phyloP scores from a whole-genome alignment of 1,140 invertebrate genomes.

The Panagrolaimus sp. region DNA sequence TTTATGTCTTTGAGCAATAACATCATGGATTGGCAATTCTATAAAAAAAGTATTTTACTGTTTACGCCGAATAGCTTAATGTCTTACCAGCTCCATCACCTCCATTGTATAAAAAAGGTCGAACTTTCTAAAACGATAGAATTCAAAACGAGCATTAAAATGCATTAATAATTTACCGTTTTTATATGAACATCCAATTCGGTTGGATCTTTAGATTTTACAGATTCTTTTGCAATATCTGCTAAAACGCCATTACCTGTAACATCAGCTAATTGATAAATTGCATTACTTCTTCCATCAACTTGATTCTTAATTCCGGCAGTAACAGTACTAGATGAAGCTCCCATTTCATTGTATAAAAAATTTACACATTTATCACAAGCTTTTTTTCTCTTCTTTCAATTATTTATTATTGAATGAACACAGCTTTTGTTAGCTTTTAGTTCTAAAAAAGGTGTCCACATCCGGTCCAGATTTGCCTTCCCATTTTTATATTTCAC shows the following conservation, averaged over 20 bases:
- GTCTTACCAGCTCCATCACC: conserved; percentile 69
- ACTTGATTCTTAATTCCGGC: conserved; percentile 54
- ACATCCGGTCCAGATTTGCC: no score
- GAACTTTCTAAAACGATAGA: conserved; percentile 67
- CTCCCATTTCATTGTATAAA: conserved; percentile 32
- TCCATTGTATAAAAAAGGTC: conserved; percentile 85
- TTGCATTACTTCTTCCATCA: conserved; percentile 40
- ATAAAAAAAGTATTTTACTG: no score
- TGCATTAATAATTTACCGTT: conserved; percentile 56
- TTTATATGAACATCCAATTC: conserved; percentile 81
- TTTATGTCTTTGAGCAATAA: conserved; percentile 79
- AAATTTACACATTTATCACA: no score
- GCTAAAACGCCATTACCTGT: conserved; percentile 78
- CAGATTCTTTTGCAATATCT: conserved; percentile 83
- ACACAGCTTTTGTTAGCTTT: no score
- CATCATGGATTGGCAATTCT: conserved; percentile 76
- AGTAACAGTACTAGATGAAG: conserved; percentile 46
- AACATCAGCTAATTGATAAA: conserved; percentile 49
- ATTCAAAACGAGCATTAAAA: conserved; percentile 16
- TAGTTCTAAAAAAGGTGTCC: no score
- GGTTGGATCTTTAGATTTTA: conserved; percentile 73
- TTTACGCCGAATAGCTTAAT: no score
- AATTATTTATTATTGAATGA: no score
- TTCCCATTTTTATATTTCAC: no score
- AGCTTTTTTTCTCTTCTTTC: no score